These are phyloP conservation scores for Isaurus tuberculatus DNA, from an alignment of 92 coral and sea anemone species.

Conservation along the genomic window DNA sequence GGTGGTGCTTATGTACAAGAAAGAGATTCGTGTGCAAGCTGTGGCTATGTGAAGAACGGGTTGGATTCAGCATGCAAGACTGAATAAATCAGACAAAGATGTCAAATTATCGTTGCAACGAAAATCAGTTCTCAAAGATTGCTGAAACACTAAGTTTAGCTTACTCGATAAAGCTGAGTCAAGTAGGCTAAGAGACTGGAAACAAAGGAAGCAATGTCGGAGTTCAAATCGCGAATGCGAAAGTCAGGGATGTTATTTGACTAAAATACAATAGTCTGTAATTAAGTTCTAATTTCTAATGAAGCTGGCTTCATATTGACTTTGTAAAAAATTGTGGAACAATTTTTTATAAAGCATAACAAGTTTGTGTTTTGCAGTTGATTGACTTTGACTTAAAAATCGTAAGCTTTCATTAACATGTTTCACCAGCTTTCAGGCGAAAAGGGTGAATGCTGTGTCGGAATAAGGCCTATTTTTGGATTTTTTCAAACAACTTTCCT, in stretches of 20 bases:
- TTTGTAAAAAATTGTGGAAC: constrained; percentile 43
- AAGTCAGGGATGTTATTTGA: background rate
- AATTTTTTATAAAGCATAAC: constrained; percentile 22
- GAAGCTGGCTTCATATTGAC: constrained; percentile 46
- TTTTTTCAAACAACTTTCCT: background rate
- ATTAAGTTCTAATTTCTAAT: background rate
- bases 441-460: background rate
- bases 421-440: background rate
- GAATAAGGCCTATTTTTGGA: background rate
- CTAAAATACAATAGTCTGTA: background rate
- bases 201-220: background rate
- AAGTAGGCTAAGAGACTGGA: too few relatives aligned
- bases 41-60: too few relatives aligned
- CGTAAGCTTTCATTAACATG: background rate
- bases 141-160: too few relatives aligned
- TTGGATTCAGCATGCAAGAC: too few relatives aligned
- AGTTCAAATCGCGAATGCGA: background rate
- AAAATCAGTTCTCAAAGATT: too few relatives aligned
- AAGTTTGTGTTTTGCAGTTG: background rate
- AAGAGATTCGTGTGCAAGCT: too few relatives aligned
- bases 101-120: too few relatives aligned
- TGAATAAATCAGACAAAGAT: too few relatives aligned
- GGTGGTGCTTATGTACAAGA: too few relatives aligned
- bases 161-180: too few relatives aligned
- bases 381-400: background rate